Conservation (phyloP, 1,140 invertebrate genomes). For the Drosophila navojoa region DNA sequence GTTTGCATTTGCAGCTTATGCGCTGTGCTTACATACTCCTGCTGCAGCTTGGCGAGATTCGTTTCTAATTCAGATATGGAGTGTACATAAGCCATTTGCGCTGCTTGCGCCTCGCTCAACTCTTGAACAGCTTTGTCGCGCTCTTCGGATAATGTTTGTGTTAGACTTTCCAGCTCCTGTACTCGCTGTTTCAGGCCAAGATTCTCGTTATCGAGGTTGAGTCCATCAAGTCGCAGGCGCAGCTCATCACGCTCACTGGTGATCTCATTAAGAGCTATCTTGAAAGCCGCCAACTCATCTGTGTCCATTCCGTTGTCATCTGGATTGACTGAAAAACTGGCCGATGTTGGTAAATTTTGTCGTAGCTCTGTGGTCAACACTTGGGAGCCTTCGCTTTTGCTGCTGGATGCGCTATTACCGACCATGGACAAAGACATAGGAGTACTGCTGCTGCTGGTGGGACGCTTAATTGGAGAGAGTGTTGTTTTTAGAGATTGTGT, state of each 20-base stretch:
- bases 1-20: conserved; percentile 85
- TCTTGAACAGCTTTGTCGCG: conserved; percentile 77
- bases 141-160: conserved; percentile 82
- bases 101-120: conserved; percentile 52
- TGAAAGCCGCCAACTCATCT: conserved; percentile 71
- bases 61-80: conserved; percentile 79
- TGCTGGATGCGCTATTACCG: conserved; percentile 53
- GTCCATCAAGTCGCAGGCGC: conserved; percentile 55
- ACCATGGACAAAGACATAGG: conserved; percentile 35
- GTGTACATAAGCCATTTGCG: conserved; percentile 71
- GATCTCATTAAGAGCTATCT: conserved; percentile 73
- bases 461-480: conserved; percentile 47
- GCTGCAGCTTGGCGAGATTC: conserved; percentile 84
- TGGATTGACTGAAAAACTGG: conserved; percentile 43
- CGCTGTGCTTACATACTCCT: conserved; percentile 84
- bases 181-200: conserved; percentile 41
- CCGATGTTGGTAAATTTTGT: conserved; percentile 47
- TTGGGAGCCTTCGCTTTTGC: conserved; percentile 52
- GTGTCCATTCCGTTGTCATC: conserved; percentile 49
- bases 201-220: conserved; percentile 60
- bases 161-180: conserved; percentile 72
- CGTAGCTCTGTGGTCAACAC: conserved; percentile 51
- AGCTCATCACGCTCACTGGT: conserved; percentile 73
- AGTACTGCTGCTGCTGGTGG: conserved; percentile 21
- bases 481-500: conserved; percentile 62